Percentiles rank a stretch among this genome's conserved stretches.
Evolutionary conservation across 2,797 vertebrate species (phyloP).

Genomic region (Sebastes iracundus): DNA sequence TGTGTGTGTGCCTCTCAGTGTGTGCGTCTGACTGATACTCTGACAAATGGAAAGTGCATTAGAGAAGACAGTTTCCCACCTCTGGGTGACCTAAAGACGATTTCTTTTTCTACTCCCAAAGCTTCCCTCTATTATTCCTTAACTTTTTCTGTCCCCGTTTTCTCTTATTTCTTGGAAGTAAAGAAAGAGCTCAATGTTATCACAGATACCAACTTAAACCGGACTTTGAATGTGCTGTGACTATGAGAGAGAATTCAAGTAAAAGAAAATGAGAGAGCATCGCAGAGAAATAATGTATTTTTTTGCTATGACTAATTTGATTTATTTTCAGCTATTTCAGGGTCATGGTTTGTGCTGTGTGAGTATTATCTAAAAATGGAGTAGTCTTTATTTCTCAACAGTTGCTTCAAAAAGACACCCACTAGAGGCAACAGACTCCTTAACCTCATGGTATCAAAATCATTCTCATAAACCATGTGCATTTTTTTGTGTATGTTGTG

Average conservation of each 20-base stretch:
- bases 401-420: no score
- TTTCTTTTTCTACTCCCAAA: slow-evolving; percentile 20
- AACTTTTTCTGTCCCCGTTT: slow-evolving; percentile 4
- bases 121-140: slow-evolving; percentile 3
- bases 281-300: background rate
- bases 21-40: slow-evolving; percentile 1
- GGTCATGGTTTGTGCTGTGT: background rate
- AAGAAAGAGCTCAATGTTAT: slow-evolving; percentile 12
- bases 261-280: background rate
- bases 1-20: background rate
- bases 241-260: background rate
- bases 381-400: background rate
- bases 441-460: no score
- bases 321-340: background rate
- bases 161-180: background rate
- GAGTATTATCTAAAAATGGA: background rate
- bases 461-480: background rate
- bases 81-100: slow-evolving; percentile 50
- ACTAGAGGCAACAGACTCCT: no score
- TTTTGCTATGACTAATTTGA: background rate
- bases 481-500: slow-evolving; percentile 1
- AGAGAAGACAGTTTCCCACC: slow-evolving; percentile 62
- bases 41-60: slow-evolving; percentile 75
- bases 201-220: background rate
- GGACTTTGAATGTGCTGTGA: background rate